Evolutionary conservation across 2,888 invertebrate species (phyloP), one percentile per base, ranked within the genome.

Genomic region (Leptopilina myrica): DNA sequence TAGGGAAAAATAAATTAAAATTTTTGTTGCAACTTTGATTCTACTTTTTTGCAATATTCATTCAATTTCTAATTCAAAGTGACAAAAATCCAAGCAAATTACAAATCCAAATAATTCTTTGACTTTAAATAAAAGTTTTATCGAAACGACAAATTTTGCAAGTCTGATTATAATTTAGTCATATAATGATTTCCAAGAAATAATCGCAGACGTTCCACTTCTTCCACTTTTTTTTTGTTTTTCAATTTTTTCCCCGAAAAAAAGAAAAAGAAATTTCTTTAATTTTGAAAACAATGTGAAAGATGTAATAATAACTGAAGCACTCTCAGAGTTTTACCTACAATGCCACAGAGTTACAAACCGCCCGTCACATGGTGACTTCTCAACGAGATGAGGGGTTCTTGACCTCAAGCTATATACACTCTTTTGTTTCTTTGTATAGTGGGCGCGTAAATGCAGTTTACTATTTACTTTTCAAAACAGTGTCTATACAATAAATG

Each of bases 311-410:
- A 69, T 53, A 69, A 69, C 9, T 69, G 53, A 53, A 20, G 26
- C 20, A 43, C 43, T 67, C 46, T 33, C 33, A 33, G 33, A 67
- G 20, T 46, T 67, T 49, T 67, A 49, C 20, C 20, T 62, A 73
- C 73, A 73, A 73, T 33, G 46, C 65, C 26, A 33, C 33, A 14
- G 62, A 69, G 69, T 80, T 79, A 79, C 77, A 64, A 82, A 79
- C 77, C 78, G 76, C 64, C 67, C 76, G 65, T 78, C 76, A 76
- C 77, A 73, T 73, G 80, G 64, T 79, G 75, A 79, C 76, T 76
- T 81, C 77, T 81, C 80, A 76, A 76, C 77, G 59, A 83, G 78
- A 80, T 85, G 85, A 64, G 79, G 80, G 85, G 85, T 85, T 85
- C 85, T 85, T 85, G 85, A 85, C 85, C 85, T 84, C 80, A 76